phyloP scores from a whole-genome alignment of 2,888 invertebrate species.

The Ischnura elegans region DNA sequence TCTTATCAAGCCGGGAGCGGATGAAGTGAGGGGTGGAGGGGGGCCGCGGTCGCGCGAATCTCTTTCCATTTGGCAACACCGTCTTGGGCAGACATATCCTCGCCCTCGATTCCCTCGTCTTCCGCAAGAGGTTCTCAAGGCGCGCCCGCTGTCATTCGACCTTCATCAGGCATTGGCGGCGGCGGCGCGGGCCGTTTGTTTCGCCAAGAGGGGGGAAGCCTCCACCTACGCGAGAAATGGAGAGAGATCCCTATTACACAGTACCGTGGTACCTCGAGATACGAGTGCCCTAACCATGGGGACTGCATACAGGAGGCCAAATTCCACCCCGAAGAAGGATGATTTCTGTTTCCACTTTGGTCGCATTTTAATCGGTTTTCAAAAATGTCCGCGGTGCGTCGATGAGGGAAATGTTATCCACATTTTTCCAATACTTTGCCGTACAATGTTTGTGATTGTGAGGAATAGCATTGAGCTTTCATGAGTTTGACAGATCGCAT shows the following conservation, averaged over 20 bases:
- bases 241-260: too few relatives aligned
- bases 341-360: too few relatives aligned
- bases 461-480: too few relatives aligned
- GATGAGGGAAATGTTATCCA: too few relatives aligned
- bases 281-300: too few relatives aligned
- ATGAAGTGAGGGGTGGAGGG: neutral
- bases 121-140: constrained; percentile 31
- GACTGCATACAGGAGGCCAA: too few relatives aligned
- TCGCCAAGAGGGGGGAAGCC: neutral
- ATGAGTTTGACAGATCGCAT: too few relatives aligned
- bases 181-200: neutral
- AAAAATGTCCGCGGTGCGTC: too few relatives aligned
- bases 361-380: too few relatives aligned
- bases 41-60: neutral
- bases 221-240: neutral
- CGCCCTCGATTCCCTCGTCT: constrained; percentile 8
- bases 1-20: neutral
- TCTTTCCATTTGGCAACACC: neutral
- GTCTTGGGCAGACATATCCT: neutral
- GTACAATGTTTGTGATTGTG: too few relatives aligned
- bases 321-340: too few relatives aligned
- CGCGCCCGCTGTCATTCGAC: constrained; percentile 21
- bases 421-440: too few relatives aligned
- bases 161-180: neutral
- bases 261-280: neutral